Conservation (phyloP, 2,888 invertebrate genomes). For the Steinernema hermaphroditum region DNA sequence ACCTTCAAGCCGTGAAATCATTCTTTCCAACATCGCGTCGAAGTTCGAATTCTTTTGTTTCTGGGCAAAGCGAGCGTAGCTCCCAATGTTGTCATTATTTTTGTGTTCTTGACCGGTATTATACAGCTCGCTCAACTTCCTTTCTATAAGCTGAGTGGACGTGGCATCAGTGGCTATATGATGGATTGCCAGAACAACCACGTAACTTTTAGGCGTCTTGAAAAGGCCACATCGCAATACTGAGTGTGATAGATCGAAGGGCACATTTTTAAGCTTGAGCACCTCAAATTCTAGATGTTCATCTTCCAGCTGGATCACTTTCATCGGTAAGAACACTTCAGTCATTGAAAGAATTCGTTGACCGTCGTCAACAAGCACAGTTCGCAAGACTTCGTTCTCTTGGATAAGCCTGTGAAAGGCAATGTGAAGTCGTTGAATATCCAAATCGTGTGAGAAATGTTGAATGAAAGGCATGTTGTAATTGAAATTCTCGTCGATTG, state of each 20-base stretch:
- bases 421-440: constrained; percentile 34
- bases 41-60: neutral
- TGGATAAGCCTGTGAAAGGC: constrained; percentile 37
- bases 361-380: constrained; percentile 31
- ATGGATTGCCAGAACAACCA: constrained; percentile 37
- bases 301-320: neutral
- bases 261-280: neutral
- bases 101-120: no score
- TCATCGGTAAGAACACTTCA: constrained; percentile 27
- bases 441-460: constrained; percentile 32
- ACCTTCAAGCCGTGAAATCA: neutral
- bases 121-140: constrained; percentile 34
- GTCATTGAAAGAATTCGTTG: constrained; percentile 34
- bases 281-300: neutral
- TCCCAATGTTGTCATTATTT: neutral
- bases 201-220: neutral
- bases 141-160: constrained; percentile 40
- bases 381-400: constrained; percentile 35
- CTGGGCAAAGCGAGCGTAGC: constrained; percentile 31
- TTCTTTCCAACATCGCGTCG: neutral
- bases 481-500: constrained; percentile 25
- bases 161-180: constrained; percentile 41
- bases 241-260: constrained; percentile 35
- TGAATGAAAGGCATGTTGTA: constrained; percentile 40
- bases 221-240: constrained; percentile 35